Evolutionary conservation across 1,140 invertebrate genomes (phyloP).

Genomic region (Sesamia nonagrioides): DNA sequence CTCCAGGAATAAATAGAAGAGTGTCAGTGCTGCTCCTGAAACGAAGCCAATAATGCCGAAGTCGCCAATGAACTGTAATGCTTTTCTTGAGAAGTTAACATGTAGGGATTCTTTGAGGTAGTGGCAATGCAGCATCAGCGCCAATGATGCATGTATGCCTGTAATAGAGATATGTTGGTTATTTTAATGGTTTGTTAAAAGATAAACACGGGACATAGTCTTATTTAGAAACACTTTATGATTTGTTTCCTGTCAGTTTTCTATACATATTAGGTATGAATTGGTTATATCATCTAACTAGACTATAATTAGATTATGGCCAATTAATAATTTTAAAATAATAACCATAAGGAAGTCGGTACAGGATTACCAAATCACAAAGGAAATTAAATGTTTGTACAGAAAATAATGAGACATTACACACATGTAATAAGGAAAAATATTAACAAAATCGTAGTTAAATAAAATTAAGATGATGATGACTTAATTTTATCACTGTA

Average conservation of each 20-base stretch:
- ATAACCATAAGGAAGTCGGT: too few species aligned
- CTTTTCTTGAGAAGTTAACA: constrained; percentile 79
- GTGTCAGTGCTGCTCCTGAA: constrained; percentile 69
- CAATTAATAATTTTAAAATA: too few species aligned
- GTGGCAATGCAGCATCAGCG: constrained; percentile 76
- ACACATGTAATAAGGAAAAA: neutral
- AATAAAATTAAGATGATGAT: neutral
- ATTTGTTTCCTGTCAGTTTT: too few species aligned
- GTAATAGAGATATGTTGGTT: constrained; percentile 44
- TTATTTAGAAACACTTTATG: too few species aligned
- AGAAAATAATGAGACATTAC: neutral
- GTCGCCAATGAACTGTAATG: constrained; percentile 77
- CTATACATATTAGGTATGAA: too few species aligned
- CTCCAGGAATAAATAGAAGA: constrained; percentile 78
- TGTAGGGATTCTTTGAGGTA: constrained; percentile 77
- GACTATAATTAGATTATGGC: too few species aligned
- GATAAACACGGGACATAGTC: too few species aligned
- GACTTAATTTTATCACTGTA: neutral
- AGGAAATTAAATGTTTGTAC: neutral
- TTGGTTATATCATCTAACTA: too few species aligned
- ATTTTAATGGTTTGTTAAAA: too few species aligned
- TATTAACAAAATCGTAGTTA: neutral
- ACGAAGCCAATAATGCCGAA: constrained; percentile 80
- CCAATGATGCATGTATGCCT: constrained; percentile 75
- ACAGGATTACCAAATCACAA: too few species aligned